phyloP scores from a whole-genome alignment of 2,888 invertebrate genomes.

The Folsomia candida region DNA sequence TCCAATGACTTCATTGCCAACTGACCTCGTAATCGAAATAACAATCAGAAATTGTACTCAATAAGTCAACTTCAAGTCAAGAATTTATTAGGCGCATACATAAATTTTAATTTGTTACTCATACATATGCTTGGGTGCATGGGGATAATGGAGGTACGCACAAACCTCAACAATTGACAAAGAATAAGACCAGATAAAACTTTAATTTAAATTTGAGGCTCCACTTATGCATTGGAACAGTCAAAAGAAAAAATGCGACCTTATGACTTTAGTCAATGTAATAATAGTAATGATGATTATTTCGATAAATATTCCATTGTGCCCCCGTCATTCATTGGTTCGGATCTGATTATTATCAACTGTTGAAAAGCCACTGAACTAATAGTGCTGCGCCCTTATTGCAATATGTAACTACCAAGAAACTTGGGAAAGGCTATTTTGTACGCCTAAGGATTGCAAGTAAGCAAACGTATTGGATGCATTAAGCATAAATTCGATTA shows the following conservation, averaged over 20 bases:
- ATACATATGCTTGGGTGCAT: too few species aligned
- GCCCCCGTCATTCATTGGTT: neutral
- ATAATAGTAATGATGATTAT: neutral
- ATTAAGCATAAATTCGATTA: neutral
- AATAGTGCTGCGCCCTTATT: neutral
- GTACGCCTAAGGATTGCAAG: neutral
- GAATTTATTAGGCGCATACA: too few species aligned
- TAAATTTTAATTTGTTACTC: too few species aligned
- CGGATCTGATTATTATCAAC: neutral
- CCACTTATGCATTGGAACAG: neutral
- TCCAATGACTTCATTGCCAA: neutral
- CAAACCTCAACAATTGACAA: neutral
- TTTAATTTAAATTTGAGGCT: neutral
- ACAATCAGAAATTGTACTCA: neutral
- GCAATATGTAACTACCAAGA: neutral
- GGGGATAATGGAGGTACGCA: too few species aligned
- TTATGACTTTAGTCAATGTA: neutral
- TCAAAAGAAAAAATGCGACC: neutral
- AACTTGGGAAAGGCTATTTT: neutral
- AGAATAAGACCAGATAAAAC: neutral
- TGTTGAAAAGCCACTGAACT: neutral
- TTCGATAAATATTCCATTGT: neutral
- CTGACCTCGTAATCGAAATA: neutral
- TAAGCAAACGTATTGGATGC: neutral
- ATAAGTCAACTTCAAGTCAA: neutral